Conservation (phyloP, 2,113 vertebrate genomes). For the Craseonycteris thonglongyai region DNA sequence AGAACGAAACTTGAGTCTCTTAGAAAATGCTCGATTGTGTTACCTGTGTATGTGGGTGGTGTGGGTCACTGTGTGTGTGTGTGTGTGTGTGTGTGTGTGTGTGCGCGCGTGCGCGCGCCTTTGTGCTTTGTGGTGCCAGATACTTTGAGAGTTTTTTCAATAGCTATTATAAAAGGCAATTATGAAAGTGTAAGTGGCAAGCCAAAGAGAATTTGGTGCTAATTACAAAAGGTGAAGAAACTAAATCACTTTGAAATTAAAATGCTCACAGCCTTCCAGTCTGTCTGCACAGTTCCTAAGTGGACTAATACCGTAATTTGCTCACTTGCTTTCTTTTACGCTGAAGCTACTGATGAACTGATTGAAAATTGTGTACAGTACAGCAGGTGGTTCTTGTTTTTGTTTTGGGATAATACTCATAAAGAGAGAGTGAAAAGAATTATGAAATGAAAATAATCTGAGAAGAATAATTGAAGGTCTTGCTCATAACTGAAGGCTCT, state of each 20-base stretch:
- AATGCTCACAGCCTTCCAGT: neutral
- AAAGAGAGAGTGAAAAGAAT: neutral
- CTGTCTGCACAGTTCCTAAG: neutral
- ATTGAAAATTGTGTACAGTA: neutral
- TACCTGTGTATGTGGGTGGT: neutral
- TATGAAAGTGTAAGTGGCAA: neutral
- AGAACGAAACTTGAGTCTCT: neutral
- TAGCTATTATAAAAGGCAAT: neutral
- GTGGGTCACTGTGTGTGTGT: too few relatives aligned
- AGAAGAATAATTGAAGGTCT: neutral
- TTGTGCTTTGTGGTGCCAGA: neutral
- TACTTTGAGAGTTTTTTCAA: neutral
- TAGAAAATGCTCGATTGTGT: neutral
- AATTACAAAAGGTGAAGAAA: neutral
- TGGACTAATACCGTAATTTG: neutral
- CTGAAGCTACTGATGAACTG: neutral
- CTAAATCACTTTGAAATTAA: constrained; percentile 16
- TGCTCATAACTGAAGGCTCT: neutral
- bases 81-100: neutral
- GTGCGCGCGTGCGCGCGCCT: neutral
- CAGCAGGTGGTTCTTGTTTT: neutral
- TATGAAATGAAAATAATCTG: neutral
- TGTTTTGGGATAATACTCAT: neutral
- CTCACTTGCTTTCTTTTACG: neutral
- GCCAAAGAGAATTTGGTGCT: neutral